phyloP scores from a whole-genome alignment of 2,113 vertebrate species.

The Hemiscyllium ocellatum region DNA sequence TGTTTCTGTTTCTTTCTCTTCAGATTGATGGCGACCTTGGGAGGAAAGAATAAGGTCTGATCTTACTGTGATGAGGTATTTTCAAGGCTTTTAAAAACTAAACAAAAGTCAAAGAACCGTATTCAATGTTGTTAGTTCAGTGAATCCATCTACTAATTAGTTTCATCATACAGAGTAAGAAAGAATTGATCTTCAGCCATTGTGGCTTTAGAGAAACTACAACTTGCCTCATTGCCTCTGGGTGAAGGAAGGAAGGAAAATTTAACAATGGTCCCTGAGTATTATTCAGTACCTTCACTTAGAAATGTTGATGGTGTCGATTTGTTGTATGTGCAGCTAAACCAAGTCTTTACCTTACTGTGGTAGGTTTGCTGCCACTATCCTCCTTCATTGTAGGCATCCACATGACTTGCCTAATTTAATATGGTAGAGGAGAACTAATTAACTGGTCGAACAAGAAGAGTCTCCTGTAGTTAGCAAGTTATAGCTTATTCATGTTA shows the following conservation, averaged over 20 bases:
- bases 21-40: neutral
- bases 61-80: neutral
- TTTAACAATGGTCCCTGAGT: neutral
- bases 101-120: neutral
- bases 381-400: too few species aligned
- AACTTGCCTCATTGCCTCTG: neutral
- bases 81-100: neutral
- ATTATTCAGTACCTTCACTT: neutral
- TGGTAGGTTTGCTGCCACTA: too few species aligned
- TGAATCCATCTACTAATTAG: neutral
- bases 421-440: too few species aligned
- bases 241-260: neutral
- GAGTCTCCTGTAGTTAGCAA: too few species aligned
- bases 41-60: neutral
- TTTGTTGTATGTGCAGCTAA: too few species aligned
- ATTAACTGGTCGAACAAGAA: too few species aligned
- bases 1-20: neutral
- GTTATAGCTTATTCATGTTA: too few species aligned
- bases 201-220: neutral
- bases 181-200: neutral
- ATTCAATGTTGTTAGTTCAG: neutral
- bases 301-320: neutral
- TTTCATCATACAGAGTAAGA: neutral
- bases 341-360: too few species aligned
- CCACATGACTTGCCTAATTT: too few species aligned